These are phyloP conservation scores for Penaeus vannamei DNA, from an alignment of 1,140 invertebrate genomes.

Conservation along the genomic window DNA sequence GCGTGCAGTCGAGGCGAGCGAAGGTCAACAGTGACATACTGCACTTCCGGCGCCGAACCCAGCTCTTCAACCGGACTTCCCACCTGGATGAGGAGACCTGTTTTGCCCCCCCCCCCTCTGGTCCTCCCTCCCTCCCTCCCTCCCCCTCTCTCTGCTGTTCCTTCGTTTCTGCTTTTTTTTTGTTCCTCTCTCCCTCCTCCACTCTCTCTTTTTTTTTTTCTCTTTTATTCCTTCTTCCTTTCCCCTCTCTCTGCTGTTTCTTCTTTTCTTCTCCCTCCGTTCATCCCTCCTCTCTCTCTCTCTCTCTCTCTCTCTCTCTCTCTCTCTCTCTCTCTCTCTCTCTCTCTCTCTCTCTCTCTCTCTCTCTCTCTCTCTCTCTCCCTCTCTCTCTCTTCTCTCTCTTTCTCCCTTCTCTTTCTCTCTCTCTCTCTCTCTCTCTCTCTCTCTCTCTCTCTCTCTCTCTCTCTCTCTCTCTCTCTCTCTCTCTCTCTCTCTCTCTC, in stretches of 20 bases:
- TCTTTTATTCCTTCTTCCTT: not conserved
- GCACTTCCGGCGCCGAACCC: too few species aligned
- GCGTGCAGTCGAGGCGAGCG: too few species aligned
- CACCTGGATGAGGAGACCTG: not conserved
- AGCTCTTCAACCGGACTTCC: not conserved
- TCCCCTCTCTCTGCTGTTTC: not conserved
- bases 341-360: too few species aligned
- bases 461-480: not conserved
- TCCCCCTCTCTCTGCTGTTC: not conserved
- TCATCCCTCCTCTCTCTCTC: not conserved
- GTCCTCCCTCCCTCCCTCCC: not conserved
- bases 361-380: not conserved
- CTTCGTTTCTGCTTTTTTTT: not conserved
- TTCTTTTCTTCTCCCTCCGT: not conserved
- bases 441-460: not conserved
- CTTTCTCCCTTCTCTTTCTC: conserved; percentile 9
- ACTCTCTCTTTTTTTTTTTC: not conserved
- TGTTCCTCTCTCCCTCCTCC: not conserved
- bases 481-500: not conserved
- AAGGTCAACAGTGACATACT: too few species aligned
- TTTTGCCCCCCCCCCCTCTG: not conserved
- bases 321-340: too few species aligned
- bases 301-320: not conserved
- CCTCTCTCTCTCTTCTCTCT: not conserved
- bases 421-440: conserved; percentile 13